These are phyloP conservation scores for Ganaspis brasiliensis DNA, from an alignment of 2,888 invertebrate species.

Conservation along the genomic window DNA sequence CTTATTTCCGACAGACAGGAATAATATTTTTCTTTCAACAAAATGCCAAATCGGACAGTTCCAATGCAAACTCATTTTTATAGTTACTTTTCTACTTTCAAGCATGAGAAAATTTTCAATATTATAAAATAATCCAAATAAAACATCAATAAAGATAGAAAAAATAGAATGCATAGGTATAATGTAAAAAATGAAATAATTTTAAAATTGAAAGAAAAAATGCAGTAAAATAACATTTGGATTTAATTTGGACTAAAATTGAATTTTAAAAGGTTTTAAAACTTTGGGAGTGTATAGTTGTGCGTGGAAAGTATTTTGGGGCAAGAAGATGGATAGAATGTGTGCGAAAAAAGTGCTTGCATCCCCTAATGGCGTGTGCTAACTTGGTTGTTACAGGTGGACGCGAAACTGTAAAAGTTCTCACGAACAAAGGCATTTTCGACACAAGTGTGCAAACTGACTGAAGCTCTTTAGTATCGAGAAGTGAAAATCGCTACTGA, in stretches of 20 bases:
- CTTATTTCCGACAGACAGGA: conserved; percentile 12
- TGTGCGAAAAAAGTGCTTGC: conserved; percentile 3
- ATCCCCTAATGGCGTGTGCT: conserved; percentile 45
- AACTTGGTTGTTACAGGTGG: conserved; percentile 61
- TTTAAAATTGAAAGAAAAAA: too few relatives aligned
- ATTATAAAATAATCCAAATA: too few relatives aligned
- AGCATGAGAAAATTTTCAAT: too few relatives aligned
- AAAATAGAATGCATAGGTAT: too few relatives aligned
- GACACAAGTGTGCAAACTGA: conserved; percentile 63
- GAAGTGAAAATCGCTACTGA: conserved; percentile 65
- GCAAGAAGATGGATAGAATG: conserved; percentile 20
- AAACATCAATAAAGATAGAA: too few relatives aligned
- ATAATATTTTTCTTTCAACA: conserved; percentile 8
- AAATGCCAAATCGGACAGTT: neutral
- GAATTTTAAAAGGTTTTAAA: conserved; percentile 31
- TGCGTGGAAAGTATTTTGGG: conserved; percentile 14
- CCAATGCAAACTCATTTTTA: neutral
- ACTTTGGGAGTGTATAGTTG: conserved; percentile 49
- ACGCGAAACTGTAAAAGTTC: conserved; percentile 56
- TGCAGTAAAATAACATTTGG: too few relatives aligned
- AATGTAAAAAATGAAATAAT: too few relatives aligned
- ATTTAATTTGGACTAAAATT: neutral
- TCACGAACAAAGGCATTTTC: conserved; percentile 63
- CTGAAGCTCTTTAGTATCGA: conserved; percentile 55
- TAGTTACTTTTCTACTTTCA: neutral